Evolutionary conservation across 2,113 vertebrate genomes (phyloP).

Genomic region (Elephantulus edwardii): DNA sequence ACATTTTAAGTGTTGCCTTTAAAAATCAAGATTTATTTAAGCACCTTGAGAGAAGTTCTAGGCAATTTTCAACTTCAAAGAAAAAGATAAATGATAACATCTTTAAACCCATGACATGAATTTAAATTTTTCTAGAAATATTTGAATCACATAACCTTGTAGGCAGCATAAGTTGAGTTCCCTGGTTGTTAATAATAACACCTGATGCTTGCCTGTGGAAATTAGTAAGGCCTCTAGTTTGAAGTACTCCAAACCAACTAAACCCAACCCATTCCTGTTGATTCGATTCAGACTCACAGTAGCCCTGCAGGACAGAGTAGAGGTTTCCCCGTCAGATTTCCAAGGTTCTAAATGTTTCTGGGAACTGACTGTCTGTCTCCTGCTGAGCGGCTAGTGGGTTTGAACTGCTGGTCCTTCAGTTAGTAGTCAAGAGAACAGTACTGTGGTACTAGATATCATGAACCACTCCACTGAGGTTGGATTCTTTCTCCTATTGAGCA

Average conservation of each 20-base stretch:
- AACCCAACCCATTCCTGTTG: neutral
- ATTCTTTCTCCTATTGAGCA: neutral
- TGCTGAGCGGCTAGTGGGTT: neutral
- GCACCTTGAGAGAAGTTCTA: neutral
- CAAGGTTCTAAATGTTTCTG: neutral
- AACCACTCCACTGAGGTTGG: neutral
- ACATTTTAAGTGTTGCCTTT: constrained; percentile 42
- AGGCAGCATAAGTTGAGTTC: neutral
- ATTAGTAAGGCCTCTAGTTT: neutral
- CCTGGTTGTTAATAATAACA: neutral
- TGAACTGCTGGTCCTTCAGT: neutral
- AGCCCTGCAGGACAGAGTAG: no score
- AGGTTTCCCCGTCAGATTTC: no score
- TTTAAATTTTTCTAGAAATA: neutral
- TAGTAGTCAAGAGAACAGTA: neutral
- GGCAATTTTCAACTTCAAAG: neutral
- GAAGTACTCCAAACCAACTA: neutral
- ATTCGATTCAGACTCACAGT: neutral
- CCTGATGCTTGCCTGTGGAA: neutral
- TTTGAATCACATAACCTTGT: neutral
- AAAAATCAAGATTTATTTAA: constrained; percentile 17
- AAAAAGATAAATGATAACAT: neutral
- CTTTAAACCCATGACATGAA: constrained; percentile 9
- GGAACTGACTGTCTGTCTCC: neutral
- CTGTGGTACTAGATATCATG: neutral